Base-by-base conservation (phyloP, 2,888 invertebrate genomes). In the Alentia gelatinosa region DNA sequence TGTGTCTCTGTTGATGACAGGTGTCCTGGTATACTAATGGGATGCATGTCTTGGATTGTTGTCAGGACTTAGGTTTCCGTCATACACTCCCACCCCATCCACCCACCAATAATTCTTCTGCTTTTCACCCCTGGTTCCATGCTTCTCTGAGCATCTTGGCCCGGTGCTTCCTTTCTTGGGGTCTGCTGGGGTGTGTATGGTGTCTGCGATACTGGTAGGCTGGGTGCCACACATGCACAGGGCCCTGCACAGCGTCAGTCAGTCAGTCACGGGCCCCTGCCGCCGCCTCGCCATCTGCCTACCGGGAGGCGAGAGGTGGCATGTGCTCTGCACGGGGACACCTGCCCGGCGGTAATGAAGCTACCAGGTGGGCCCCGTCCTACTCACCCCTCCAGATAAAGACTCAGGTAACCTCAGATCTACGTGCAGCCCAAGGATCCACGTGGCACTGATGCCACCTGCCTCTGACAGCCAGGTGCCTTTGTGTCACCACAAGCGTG, bases 401-500 rank as follows among this genome's bases (percentile, higher is more conserved):
- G 79, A 39, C 79, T 15, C 37, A 19, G 79, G 37, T 68, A 30
- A 68, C 15, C 79, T n/a, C 39, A 19, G 79, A 79, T 79, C 79
- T 12, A 9, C 37, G 33, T 15, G 30, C 26, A 30, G 30, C 30
- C 68, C 68, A 26, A 35, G 79, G 79, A 79, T 79, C 79, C 79
- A 79, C 79, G n/a, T 79, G 79, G 79, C 79, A 79, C 37, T 39
- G 15, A 39, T 35, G 39, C 37, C 79, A 79, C 79, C 79, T 79
- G 79, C 39, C 39, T 5, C 15, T 63, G 15, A 63, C 63, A 19
- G 9, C n/a, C 56, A 9, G 56, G 3, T n/a, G 56, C 56, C 56
- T 56, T 56, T 56, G 56, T 56, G 56, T 19, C n/a, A n/a, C n/a
- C n/a, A n/a, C n/a, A n/a, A n/a, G n/a, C n/a, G n/a, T n/a, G n/a